Conservation (phyloP, 1,140 invertebrate species). For the Heliconius congener region DNA sequence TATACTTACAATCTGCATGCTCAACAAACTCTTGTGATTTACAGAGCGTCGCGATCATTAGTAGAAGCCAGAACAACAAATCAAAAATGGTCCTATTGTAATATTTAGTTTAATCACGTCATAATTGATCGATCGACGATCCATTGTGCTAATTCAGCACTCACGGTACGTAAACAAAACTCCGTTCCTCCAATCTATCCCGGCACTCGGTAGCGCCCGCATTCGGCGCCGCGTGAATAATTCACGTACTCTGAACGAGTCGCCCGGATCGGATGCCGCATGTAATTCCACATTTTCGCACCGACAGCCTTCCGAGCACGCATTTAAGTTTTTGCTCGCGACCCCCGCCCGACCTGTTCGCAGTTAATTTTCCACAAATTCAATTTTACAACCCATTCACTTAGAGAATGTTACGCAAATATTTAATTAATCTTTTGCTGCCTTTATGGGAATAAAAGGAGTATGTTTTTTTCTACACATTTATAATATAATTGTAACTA, state of each 20-base stretch:
- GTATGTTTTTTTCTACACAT: neutral
- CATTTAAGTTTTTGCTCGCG: conserved; percentile 72
- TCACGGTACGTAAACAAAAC: conserved; percentile 51
- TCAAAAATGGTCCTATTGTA: neutral
- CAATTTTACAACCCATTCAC: conserved; percentile 65
- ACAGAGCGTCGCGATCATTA: neutral
- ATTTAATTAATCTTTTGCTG: conserved; percentile 49
- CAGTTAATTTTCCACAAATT: conserved; percentile 71
- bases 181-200: conserved; percentile 53
- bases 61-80: neutral
- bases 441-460: neutral
- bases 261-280: conserved; percentile 60
- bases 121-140: conserved; percentile 19
- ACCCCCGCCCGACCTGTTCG: conserved; percentile 52
- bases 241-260: conserved; percentile 59
- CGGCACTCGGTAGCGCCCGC: conserved; percentile 40
- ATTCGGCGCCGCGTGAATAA: conserved; percentile 65
- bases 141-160: conserved; percentile 31
- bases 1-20: too few species aligned
- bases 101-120: neutral
- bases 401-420: conserved; percentile 57
- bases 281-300: conserved; percentile 73
- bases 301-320: conserved; percentile 55
- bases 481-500: too few species aligned
- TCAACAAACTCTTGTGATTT: neutral